These are phyloP conservation scores for Thaumetopoea pityocampa DNA, from an alignment of 1,140 invertebrate genomes.

Conservation along the genomic window DNA sequence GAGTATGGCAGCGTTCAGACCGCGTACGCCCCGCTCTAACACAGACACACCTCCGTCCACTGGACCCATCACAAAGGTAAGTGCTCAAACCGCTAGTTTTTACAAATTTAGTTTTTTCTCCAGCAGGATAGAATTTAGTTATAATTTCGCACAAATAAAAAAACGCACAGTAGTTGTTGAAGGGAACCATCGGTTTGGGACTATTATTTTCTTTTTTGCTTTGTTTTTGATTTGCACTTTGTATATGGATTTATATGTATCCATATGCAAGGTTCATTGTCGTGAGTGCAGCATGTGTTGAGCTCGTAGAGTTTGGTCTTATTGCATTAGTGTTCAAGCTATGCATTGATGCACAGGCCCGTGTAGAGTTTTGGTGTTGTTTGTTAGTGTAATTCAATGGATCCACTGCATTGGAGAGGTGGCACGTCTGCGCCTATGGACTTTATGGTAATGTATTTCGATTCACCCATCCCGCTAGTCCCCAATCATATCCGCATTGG, in stretches of 20 bases:
- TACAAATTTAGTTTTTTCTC: slow-evolving; percentile 36
- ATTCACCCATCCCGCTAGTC: slow-evolving; percentile 57
- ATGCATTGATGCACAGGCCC: slow-evolving; percentile 66
- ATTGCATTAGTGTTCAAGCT: slow-evolving; percentile 72
- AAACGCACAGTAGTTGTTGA: slow-evolving; percentile 69
- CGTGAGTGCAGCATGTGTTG: slow-evolving; percentile 65
- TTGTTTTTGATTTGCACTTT: slow-evolving; percentile 58
- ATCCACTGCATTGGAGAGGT: slow-evolving; percentile 72
- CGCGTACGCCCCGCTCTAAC: slow-evolving; percentile 89
- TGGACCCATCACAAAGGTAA: slow-evolving; percentile 96
- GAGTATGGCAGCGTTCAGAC: slow-evolving; percentile 96
- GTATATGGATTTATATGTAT: slow-evolving; percentile 59
- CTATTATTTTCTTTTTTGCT: slow-evolving; percentile 45
- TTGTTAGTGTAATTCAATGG: slow-evolving; percentile 65
- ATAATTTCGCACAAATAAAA: slow-evolving; percentile 63
- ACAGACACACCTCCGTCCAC: slow-evolving; percentile 82
- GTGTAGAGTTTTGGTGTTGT: slow-evolving; percentile 73
- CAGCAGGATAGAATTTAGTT: slow-evolving; percentile 61
- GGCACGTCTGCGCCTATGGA: slow-evolving; percentile 66
- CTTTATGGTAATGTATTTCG: slow-evolving; percentile 69
- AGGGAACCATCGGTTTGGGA: slow-evolving; percentile 72
- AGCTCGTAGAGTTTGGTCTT: slow-evolving; percentile 71
- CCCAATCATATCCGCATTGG: slow-evolving; percentile 53
- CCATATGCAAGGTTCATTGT: slow-evolving; percentile 63
- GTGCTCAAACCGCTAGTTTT: slow-evolving; percentile 44